phyloP scores from a whole-genome alignment of 2,797 vertebrate species.

The Rhincodon typus region DNA sequence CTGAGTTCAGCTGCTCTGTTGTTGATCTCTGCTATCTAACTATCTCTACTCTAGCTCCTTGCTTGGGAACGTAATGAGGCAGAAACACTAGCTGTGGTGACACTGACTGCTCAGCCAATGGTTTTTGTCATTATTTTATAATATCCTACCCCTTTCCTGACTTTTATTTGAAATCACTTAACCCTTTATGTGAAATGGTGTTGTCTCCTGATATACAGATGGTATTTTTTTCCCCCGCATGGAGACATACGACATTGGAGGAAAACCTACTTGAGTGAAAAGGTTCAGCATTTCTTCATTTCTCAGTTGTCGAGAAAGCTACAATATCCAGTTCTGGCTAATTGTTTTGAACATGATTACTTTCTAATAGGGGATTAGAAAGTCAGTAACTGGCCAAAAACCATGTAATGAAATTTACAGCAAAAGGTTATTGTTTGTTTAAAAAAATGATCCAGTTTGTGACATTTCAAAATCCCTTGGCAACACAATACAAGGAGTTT shows the following conservation, averaged over 20 bases:
- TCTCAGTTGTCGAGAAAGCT: not conserved
- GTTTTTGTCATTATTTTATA: slow-evolving; percentile 29
- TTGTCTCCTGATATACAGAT: not conserved
- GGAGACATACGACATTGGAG: not conserved
- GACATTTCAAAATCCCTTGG: not conserved
- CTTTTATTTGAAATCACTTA: slow-evolving; percentile 24
- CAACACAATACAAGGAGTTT: not conserved
- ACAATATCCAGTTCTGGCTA: not conserved
- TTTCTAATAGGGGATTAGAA: not conserved
- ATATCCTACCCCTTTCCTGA: slow-evolving; percentile 1
- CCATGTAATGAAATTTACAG: not conserved
- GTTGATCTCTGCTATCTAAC: slow-evolving; percentile 25
- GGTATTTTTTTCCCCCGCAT: not conserved
- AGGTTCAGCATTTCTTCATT: not conserved
- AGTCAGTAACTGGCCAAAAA: not conserved
- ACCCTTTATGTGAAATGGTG: slow-evolving; percentile 14
- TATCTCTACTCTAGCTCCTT: slow-evolving; percentile 30
- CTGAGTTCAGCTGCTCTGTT: not conserved
- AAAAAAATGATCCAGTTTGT: not conserved
- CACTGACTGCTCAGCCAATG: slow-evolving; percentile 28
- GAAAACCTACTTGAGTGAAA: not conserved
- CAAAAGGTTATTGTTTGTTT: not conserved
- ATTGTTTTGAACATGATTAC: not conserved
- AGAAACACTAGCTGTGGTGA: slow-evolving; percentile 31
- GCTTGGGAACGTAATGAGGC: slow-evolving; percentile 34